A percentile compares a stretch with the other conserved stretches of the same genome.
These are phyloP conservation scores for Drosophila chauvacae DNA, from an alignment of 1,140 invertebrate species.

Conservation along the genomic window DNA sequence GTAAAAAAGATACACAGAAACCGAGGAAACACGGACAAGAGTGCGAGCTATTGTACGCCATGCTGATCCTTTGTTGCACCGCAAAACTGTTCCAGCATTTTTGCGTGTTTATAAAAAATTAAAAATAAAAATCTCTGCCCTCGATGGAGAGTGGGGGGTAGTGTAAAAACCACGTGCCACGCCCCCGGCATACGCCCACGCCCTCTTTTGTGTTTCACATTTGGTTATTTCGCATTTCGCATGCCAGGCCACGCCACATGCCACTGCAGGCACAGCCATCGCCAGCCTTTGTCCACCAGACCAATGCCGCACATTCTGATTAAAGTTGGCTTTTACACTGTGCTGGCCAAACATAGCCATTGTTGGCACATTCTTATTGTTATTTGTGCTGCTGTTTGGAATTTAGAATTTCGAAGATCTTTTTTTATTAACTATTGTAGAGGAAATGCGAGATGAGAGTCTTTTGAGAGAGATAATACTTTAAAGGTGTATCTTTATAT, in stretches of 20 bases:
- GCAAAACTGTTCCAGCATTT: conserved; percentile 65
- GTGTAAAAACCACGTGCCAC: conserved; percentile 18
- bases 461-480: neutral
- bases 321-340: conserved; percentile 78
- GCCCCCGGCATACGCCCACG: conserved; percentile 9
- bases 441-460: neutral
- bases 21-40: neutral
- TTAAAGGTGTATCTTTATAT: too few species aligned
- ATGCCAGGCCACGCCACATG: conserved; percentile 14
- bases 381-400: conserved; percentile 31
- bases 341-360: conserved; percentile 48
- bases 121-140: conserved; percentile 62
- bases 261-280: conserved; percentile 16
- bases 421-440: neutral
- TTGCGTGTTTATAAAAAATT: conserved; percentile 80
- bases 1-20: neutral
- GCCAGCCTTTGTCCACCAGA: conserved; percentile 16
- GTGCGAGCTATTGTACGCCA: neutral
- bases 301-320: conserved; percentile 65
- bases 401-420: conserved; percentile 33
- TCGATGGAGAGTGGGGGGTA: neutral
- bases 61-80: conserved; percentile 38
- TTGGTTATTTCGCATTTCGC: conserved; percentile 14
- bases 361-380: conserved; percentile 38
- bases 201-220: conserved; percentile 7